Base-by-base conservation (phyloP, 2,113 vertebrate genomes). In the Australoheros scitulus region DNA sequence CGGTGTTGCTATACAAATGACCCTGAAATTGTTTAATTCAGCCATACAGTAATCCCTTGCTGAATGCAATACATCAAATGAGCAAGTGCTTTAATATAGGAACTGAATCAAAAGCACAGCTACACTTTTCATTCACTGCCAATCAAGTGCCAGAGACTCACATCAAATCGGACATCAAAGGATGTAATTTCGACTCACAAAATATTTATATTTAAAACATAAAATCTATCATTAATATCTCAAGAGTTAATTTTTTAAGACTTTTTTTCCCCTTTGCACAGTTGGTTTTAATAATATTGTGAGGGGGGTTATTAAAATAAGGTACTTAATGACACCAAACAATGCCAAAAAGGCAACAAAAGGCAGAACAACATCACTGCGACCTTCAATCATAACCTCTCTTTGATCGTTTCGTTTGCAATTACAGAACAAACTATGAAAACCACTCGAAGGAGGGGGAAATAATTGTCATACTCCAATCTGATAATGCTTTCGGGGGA, bases 321-420 rank as follows among this genome's bases (percentile, higher is more conserved):
- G 29, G 50, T 43, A 52, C 36, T 61, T 60, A 81, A 29, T 47
- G 76, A 80, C 61, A 80, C 65, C 60, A 72, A 80, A 36, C 83
- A 76, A 56, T 29, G 52, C 26, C 11, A 80, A 13, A 32, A 79
- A 85, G 32, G 24, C 20, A 72, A 56, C 34, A 77, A 79, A 60
- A 85, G 58, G 85, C 29, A 60, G 26, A 80, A 57, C 18, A 84
- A 56, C 65, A 76, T 79, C 11, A 63, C 29, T 41, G 57, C 4
- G 5, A 87, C 81, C 57, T 84, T 72, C 26, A 79, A 50, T 75
- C 74, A 50, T 58, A 24, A 72, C 74, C 76, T 76, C 22, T 83
- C 81, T 89, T 86, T 87, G 79, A 90, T 91, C 13, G 3, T 83
- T 77, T 89, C 60, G 58, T 89, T 87, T 83, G 81, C 76, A 90